Percentiles rank a stretch among this genome's conserved stretches.
phyloP scores from a whole-genome alignment of 2,113 vertebrate genomes.

The Hemicordylus capensis region DNA sequence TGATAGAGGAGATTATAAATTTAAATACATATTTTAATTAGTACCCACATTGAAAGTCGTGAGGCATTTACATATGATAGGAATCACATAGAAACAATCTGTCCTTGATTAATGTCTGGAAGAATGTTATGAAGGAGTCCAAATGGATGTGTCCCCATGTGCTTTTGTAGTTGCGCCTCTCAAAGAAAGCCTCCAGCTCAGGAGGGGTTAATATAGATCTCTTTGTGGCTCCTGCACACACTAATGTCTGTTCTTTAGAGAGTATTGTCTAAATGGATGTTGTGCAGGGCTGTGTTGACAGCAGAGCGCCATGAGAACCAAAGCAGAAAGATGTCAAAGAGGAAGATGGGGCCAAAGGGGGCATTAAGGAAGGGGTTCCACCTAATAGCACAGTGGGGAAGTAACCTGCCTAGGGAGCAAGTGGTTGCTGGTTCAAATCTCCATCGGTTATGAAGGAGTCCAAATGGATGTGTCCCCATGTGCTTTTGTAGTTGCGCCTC shows the following conservation, averaged over 20 bases:
- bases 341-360: neutral
- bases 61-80: neutral
- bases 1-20: neutral
- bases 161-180: slow-evolving; percentile 21
- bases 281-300: neutral
- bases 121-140: slow-evolving; percentile 44
- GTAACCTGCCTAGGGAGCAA: too few relatives aligned
- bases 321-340: neutral
- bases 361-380: neutral
- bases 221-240: neutral
- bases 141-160: neutral
- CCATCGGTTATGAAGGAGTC: slow-evolving; percentile 38
- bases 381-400: too few relatives aligned
- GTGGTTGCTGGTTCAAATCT: too few relatives aligned
- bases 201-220: neutral
- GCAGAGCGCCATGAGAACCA: neutral
- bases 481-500: neutral
- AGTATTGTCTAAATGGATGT: neutral
- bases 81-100: neutral
- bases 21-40: neutral
- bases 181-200: slow-evolving; percentile 38
- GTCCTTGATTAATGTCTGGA: neutral
- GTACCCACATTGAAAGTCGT: neutral
- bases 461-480: neutral
- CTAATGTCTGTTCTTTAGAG: slow-evolving; percentile 45